These are phyloP conservation scores for Natator depressus DNA, from an alignment of 2,113 vertebrate species.

Conservation along the genomic window DNA sequence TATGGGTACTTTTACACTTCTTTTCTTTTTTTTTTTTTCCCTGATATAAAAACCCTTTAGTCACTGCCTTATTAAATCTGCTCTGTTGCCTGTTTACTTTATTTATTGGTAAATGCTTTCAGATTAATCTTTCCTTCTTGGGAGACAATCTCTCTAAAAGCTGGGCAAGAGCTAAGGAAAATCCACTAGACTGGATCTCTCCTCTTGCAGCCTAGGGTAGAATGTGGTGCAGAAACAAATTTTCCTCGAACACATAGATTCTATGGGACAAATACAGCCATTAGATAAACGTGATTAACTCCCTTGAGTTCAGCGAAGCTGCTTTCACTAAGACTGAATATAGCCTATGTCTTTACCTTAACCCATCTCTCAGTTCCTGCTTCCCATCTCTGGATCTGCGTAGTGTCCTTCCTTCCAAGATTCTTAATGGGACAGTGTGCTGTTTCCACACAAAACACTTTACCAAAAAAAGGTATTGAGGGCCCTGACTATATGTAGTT, in stretches of 20 bases:
- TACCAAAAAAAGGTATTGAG: neutral
- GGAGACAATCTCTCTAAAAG: neutral
- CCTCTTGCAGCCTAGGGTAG: neutral
- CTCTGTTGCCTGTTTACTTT: neutral
- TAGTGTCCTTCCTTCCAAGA: neutral
- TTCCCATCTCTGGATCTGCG: neutral
- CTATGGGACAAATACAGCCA: neutral
- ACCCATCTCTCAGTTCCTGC: neutral
- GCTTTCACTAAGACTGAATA: neutral
- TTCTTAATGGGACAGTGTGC: neutral
- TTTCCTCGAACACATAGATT: conserved; percentile 1
- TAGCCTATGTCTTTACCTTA: neutral
- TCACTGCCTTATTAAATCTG: neutral
- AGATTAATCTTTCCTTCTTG: neutral
- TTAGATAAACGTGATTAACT: neutral
- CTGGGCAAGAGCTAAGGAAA: neutral
- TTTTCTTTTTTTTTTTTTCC: neutral
- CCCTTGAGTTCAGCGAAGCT: neutral
- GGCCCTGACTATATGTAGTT: conserved; percentile 10
- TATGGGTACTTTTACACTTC: neutral
- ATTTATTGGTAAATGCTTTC: conserved; percentile 3
- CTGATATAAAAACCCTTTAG: neutral
- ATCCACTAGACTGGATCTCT: neutral
- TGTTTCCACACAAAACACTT: conserved; percentile 8
- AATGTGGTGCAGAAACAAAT: neutral